A percentile compares a stretch with the other conserved stretches of the same genome.
Conservation (phyloP, 2,113 vertebrate genomes). For the Anoplopoma fimbria region DNA sequence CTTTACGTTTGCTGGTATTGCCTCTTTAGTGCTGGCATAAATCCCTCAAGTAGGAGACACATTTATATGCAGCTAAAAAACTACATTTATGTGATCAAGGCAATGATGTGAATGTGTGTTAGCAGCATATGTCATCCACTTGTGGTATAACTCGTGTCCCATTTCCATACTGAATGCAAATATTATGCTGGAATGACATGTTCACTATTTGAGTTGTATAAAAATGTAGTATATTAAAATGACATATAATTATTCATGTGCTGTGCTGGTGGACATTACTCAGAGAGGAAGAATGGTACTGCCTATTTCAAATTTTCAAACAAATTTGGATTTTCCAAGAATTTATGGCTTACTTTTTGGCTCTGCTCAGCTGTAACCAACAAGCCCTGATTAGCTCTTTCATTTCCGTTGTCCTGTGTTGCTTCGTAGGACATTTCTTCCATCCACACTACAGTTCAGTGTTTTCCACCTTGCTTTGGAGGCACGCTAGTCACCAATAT, state of each 20-base stretch:
- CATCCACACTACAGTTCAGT: too few relatives aligned
- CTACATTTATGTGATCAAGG: background rate
- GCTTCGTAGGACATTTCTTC: too few relatives aligned
- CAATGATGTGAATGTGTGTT: background rate
- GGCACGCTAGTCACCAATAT: background rate
- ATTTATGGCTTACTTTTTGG: background rate
- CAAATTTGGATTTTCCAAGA: background rate
- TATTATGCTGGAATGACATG: background rate
- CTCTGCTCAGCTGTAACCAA: background rate
- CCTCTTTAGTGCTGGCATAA: background rate
- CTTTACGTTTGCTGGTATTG: background rate
- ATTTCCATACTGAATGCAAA: background rate
- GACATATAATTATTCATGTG: too few relatives aligned
- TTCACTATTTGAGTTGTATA: background rate
- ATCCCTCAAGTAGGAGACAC: background rate
- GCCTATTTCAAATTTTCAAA: too few relatives aligned
- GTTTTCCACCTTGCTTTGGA: background rate
- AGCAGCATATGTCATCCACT: background rate
- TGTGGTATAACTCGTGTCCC: background rate
- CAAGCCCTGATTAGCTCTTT: background rate
- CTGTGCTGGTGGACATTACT: too few relatives aligned
- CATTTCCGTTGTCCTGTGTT: too few relatives aligned
- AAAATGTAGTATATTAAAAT: background rate
- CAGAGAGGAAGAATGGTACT: too few relatives aligned
- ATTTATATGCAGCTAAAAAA: constrained; percentile 4